Base-by-base conservation (phyloP, 1,140 invertebrate genomes). In the Bombus polaris region DNA sequence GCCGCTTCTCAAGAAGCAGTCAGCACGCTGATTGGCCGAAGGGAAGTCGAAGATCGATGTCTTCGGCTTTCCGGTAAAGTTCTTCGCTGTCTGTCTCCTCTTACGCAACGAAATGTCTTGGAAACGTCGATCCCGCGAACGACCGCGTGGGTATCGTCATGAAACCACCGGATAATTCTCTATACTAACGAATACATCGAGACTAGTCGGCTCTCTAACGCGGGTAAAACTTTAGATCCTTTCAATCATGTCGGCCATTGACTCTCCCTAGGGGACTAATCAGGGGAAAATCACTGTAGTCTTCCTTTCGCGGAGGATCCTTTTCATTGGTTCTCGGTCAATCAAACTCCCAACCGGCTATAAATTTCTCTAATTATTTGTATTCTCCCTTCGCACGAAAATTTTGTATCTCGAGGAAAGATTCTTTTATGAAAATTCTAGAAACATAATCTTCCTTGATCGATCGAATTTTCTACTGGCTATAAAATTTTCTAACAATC, bases 11-110 rank as follows among this genome's bases (percentile, higher is more conserved):
- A 71, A 91, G 84, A 74, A 86, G 85, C 88, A 83, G 88, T 81
- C 84, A 42, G 83, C 87, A 59, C 81, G 84, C 81, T 91, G 92
- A 93, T 93, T 92, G 92, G 92, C 87, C 32, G 86, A 91, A 86
- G 89, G 87, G 87, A 92, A 85, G 86, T 87, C 86, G 90, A 92
- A 91, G 91, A 92, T 92, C 91, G 92, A 92, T 92, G 89, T 88
- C 86, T 90, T 90, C 75, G 88, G 75, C 86, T 88, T 90, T 90
- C 75, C 84, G 87, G 72, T 53, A 80, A 91, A 84, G 72, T 84
- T 81, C 78, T 74, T 80, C 74, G 70, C 71, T 79, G 86, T 90
- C 79, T 87, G 70, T 71, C 79, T 85, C 79, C 74, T 79, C 62
- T 89, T 87, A 89, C 72, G 78, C 85, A 79, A 65, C 66, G 88